Base-by-base conservation (phyloP, 2,888 invertebrate species). In the Caenorhabditis imperialis region DNA sequence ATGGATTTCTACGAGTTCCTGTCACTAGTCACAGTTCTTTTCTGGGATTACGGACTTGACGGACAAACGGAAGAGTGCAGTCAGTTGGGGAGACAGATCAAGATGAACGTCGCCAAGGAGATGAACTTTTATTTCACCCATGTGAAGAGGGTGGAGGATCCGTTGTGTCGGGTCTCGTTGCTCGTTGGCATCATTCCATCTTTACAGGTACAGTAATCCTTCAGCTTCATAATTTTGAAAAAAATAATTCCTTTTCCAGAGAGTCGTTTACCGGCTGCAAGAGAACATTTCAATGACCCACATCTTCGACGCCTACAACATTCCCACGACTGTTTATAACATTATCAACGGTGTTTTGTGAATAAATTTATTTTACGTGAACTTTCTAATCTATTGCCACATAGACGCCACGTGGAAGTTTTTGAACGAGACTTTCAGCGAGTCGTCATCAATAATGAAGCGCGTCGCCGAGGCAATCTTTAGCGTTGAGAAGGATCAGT, bases 11-110 rank as follows among this genome's bases (percentile, higher is more conserved):
- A 63, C 38, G 77, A 77, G 37, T 77, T 77, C 53, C 65, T 70
- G 23, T 65, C 70, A 5, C 38, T 77, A 1, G 50, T 50, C n/a
- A 54, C 44, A 12, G 25, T 69, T 1, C 22, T 65, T 14, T 54
- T 77, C 10, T 77, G 77, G 77, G 77, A 77, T 44, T 60, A 70
- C 37, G 77, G 77, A 47, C 22, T 77, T 14, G 73, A 73, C n/a
- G 77, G 73, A 8, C 71, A 74, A 25, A 45, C 61, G 2, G 61
- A 55, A 16, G 70, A 69, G 16, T 70, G 70, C n/a, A 74, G 51
- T 40, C 30, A 51, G 2, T 47, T 71, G 3, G 55, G 63, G 0
- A 37, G 45, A 20, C 23, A 33, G 2, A 48, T 70, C 10, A 67
- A 73, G n/a, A 8, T 40, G 16, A 30, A 30, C 3, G 62, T 73